These are phyloP conservation scores for Borostomias antarcticus DNA, from an alignment of 2,797 vertebrate species.

Conservation along the genomic window DNA sequence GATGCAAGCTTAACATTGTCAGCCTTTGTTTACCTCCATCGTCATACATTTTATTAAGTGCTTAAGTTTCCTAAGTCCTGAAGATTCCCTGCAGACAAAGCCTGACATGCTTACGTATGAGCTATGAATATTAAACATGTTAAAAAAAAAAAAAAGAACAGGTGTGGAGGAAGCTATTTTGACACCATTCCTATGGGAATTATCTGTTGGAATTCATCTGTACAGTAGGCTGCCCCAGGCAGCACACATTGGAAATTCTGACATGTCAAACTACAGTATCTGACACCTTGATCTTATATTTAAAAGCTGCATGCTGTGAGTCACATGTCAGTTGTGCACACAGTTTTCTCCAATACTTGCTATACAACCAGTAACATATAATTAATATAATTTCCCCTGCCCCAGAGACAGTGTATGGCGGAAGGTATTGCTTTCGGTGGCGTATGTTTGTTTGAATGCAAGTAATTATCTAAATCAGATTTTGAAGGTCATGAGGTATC, in stretches of 20 bases:
- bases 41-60: too few relatives aligned
- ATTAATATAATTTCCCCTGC: too few relatives aligned
- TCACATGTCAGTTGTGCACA: not conserved
- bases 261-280: not conserved
- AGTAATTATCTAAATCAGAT: not conserved
- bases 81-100: not conserved
- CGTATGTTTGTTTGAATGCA: not conserved
- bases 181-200: conserved; percentile 10
- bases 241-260: not conserved
- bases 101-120: not conserved
- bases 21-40: not conserved
- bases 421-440: too few relatives aligned
- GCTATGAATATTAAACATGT: not conserved
- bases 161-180: not conserved
- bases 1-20: not conserved
- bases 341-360: too few relatives aligned
- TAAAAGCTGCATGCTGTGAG: not conserved
- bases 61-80: not conserved
- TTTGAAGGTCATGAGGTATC: not conserved
- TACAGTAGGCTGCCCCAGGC: conserved; percentile 5
- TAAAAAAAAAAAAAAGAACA: not conserved
- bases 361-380: too few relatives aligned
- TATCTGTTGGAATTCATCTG: not conserved
- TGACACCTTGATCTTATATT: not conserved
- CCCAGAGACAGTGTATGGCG: too few relatives aligned